These are phyloP conservation scores for Margarornis squamiger DNA, from an alignment of 2,797 vertebrate genomes.

Conservation along the genomic window DNA sequence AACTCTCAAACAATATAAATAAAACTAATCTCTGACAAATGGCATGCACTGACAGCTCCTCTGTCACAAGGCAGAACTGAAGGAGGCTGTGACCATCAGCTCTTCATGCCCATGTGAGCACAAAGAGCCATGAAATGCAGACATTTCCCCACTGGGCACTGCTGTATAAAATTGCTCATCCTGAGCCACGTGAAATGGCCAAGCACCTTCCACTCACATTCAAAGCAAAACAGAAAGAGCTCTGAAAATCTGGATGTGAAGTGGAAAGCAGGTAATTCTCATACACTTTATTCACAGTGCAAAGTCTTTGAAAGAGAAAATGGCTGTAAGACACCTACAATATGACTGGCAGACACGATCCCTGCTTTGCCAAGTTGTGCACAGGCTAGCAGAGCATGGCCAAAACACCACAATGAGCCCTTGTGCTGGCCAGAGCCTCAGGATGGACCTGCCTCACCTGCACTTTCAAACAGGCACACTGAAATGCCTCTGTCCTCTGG, in stretches of 20 bases:
- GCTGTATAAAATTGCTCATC: not conserved
- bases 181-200: not conserved
- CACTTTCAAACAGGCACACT: not conserved
- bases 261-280: not conserved
- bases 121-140: not conserved
- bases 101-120: not conserved
- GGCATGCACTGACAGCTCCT: not conserved
- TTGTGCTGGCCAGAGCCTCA: not conserved
- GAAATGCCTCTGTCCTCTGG: not conserved
- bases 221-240: not conserved
- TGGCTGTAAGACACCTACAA: not conserved
- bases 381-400: not conserved
- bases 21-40: not conserved
- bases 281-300: not conserved
- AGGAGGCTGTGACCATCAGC: not conserved
- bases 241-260: not conserved
- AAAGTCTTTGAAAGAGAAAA: not conserved
- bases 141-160: not conserved
- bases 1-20: not conserved
- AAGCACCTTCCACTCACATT: not conserved
- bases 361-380: not conserved
- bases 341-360: accelerated
- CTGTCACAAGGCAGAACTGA: not conserved
- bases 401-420: not conserved
- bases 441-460: not conserved